Base-by-base conservation (phyloP, 1,140 invertebrate species). In the Phocides pigmalion region DNA sequence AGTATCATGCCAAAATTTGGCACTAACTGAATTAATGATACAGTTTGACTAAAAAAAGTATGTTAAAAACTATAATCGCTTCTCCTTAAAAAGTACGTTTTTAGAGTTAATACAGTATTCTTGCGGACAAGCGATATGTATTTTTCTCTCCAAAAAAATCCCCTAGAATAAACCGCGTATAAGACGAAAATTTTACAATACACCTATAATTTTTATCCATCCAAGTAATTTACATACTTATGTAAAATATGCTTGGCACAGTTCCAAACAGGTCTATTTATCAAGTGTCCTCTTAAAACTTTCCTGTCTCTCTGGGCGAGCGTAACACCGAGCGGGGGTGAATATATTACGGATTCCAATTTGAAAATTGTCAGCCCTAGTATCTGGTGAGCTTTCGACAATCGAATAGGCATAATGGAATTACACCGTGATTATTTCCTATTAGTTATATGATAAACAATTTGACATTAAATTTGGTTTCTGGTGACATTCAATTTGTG, bases 341-440 rank as follows among this genome's bases (percentile, higher is more conserved):
- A 82, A 90, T 90, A 89, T 54, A 89, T 90, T 90, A 89, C 66
- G 63, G 77, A 76, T 80, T 83, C 80, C 84, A 89, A 88, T 90
- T 87, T 76, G 80, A 89, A 89, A 87, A 89, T 88, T 90, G 88
- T 89, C 88, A 87, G 66, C 62, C 72, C 84, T 78, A 89, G 89
- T 89, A 87, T 74, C 72, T 66, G 20, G 47, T 68, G 66, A 71
- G 79, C 71, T 64, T 59, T 63, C 62, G 69, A 83, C 80, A 83
- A 82, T 82, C 77, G 79, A 81, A 84, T 80, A 76, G 64, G 66
- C 58, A 69, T 74, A 84, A 82, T 81, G 77, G 68, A 70, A 82
- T 85, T 81, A 76, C 67, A 50, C 35, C 66, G 74, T 77, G 79
- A 89, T 87, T 86, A 86, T 86, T 84, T 81, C 82, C 79, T 81